Evolutionary conservation across 2,113 vertebrate species (phyloP).

Genomic region (Tinamus guttatus): DNA sequence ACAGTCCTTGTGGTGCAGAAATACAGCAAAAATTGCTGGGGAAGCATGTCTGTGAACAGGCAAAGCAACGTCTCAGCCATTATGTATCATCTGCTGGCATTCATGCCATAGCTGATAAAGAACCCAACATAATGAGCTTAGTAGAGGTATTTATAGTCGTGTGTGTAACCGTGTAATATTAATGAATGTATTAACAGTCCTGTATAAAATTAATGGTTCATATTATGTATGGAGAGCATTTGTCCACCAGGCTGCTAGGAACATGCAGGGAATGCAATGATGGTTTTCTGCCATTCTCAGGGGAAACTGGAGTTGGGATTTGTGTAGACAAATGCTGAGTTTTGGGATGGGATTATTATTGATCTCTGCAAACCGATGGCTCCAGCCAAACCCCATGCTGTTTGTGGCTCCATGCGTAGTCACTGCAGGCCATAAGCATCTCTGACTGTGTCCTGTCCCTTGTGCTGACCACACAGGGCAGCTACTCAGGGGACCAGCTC

Average conservation of each 20-base stretch:
- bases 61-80: background rate
- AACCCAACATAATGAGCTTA: background rate
- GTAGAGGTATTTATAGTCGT: background rate
- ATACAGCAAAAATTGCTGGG: background rate
- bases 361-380: background rate
- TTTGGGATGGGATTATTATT: background rate
- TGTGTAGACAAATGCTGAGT: background rate
- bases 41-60: rapidly evolving
- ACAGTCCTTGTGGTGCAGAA: background rate
- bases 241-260: background rate
- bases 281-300: background rate
- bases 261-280: background rate
- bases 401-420: rapidly evolving
- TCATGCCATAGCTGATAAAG: background rate
- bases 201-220: background rate
- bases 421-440: background rate
- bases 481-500: background rate
- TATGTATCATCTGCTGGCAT: background rate
- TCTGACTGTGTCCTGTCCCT: background rate
- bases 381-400: background rate
- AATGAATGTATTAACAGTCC: background rate
- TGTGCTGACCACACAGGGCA: background rate
- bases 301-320: background rate
- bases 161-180: background rate
- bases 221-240: background rate